Evolutionary conservation across 2,888 invertebrate species (phyloP).

Genomic region (Rhynchonema sp.): DNA sequence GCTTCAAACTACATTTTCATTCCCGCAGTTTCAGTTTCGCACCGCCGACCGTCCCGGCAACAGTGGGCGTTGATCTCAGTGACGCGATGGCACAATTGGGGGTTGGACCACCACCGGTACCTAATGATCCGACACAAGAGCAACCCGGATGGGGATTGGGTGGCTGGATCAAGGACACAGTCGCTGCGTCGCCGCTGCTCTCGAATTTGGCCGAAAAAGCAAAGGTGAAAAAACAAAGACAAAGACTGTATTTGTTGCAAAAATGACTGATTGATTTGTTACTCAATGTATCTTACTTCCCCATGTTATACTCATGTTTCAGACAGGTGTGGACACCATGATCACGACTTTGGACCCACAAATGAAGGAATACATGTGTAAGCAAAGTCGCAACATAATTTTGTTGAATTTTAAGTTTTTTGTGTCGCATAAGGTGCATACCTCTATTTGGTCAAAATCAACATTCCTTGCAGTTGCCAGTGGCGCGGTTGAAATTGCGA

Average conservation of each 20-base stretch:
- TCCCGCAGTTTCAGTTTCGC: too few species aligned
- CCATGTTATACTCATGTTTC: constrained; percentile 6
- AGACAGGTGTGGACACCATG: constrained; percentile 60
- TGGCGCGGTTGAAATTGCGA: constrained; percentile 53
- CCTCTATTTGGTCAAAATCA: too few species aligned
- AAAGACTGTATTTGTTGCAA: not conserved
- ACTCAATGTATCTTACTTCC: too few species aligned
- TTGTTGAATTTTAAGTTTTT: not conserved
- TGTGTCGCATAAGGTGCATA: too few species aligned
- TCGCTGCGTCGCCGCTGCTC: constrained; percentile 31
- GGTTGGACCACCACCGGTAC: too few species aligned
- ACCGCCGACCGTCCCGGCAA: too few species aligned
- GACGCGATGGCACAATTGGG: too few species aligned
- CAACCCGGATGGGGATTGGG: not conserved
- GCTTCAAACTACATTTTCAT: too few species aligned
- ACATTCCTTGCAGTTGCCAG: constrained; percentile 59
- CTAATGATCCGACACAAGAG: too few species aligned
- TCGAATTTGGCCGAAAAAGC: constrained; percentile 41
- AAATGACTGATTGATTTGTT: not conserved
- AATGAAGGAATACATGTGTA: constrained; percentile 66
- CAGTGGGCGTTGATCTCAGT: too few species aligned
- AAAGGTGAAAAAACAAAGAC: constrained; percentile 8
- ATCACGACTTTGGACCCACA: constrained; percentile 71
- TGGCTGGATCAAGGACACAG: constrained; percentile 51
- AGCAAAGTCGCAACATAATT: constrained; percentile 31